phyloP scores from a whole-genome alignment of 1,140 invertebrate species.

The Lanistes nyassanus region DNA sequence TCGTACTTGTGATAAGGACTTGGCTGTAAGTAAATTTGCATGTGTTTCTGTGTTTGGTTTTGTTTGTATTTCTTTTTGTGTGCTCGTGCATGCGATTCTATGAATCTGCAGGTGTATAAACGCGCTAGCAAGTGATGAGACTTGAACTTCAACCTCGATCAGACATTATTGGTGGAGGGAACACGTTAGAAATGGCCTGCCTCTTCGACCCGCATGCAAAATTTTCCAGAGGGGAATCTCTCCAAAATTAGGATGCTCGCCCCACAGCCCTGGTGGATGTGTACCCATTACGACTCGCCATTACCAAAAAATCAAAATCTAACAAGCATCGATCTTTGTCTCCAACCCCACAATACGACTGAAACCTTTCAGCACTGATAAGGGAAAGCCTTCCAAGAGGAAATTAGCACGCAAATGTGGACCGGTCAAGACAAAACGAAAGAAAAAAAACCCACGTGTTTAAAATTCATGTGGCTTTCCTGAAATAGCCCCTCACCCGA shows the following conservation, averaged over 20 bases:
- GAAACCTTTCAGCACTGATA: constrained; percentile 22
- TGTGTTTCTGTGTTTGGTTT: constrained; percentile 7
- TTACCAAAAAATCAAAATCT: neutral
- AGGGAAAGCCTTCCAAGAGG: constrained; percentile 6
- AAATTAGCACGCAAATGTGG: constrained; percentile 19
- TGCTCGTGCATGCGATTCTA: neutral
- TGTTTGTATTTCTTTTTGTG: neutral
- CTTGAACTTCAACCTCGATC: no score
- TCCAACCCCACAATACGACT: constrained; percentile 15
- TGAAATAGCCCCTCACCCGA: no score
- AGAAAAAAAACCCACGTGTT: neutral
- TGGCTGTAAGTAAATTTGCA: constrained; percentile 1
- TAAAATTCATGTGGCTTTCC: no score
- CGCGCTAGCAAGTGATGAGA: no score
- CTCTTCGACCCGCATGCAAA: no score
- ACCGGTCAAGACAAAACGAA: constrained; percentile 1
- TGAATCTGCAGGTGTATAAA: no score
- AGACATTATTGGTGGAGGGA: no score
- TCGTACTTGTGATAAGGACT: no score
- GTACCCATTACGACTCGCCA: neutral
- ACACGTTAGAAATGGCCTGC: no score
- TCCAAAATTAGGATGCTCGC: no score
- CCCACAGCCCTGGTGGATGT: no score
- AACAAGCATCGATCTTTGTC: neutral
- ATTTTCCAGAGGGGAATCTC: no score